A percentile compares a stretch with the other conserved stretches of the same genome.
These are phyloP conservation scores for Falcunculus frontatus DNA, from an alignment of 2,113 vertebrate genomes.

Conservation along the genomic window DNA sequence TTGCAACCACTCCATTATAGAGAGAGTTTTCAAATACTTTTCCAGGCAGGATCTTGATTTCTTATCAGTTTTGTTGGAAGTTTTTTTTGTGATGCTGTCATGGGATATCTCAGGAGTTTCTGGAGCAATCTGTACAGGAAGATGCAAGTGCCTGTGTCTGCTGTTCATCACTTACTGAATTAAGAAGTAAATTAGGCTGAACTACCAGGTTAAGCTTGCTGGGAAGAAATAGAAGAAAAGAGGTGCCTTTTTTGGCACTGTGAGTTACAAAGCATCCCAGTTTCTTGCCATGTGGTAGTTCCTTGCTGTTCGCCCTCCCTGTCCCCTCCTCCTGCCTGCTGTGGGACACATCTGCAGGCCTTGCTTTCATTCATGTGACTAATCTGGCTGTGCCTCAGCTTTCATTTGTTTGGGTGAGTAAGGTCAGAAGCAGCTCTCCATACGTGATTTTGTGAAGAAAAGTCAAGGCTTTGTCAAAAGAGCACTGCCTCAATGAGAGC, in stretches of 20 bases:
- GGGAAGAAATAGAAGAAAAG: not conserved
- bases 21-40: not conserved
- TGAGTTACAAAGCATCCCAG: accelerated
- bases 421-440: not conserved
- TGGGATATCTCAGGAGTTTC: not conserved
- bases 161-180: not conserved
- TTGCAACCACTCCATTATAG: not conserved
- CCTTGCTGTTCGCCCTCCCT: not conserved
- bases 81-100: not conserved
- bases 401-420: not conserved
- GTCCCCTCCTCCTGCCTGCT: not conserved
- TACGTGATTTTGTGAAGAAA: not conserved
- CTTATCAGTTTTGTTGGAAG: not conserved
- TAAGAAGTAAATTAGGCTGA: not conserved
- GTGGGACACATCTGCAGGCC: not conserved
- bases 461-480: not conserved
- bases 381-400: not conserved
- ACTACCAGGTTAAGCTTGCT: not conserved
- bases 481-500: not conserved
- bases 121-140: not conserved
- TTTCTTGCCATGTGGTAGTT: not conserved
- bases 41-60: not conserved
- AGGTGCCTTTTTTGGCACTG: not conserved
- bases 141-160: not conserved
- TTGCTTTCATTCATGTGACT: not conserved